These are phyloP conservation scores for Perca flavescens DNA, from an alignment of 2,113 vertebrate genomes.

Conservation along the genomic window DNA sequence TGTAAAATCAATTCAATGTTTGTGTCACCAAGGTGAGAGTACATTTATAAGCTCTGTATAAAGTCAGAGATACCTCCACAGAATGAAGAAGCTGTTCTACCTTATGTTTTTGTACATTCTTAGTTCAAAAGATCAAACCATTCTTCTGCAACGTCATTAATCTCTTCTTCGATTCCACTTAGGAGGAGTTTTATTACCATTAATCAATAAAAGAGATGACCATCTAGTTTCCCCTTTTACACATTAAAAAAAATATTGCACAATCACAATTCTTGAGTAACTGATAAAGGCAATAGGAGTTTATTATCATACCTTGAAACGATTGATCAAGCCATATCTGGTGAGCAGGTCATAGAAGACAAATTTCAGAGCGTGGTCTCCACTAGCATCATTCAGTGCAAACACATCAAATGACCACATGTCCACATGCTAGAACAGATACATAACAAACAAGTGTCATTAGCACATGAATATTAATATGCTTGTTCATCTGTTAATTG, in stretches of 20 bases:
- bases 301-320: constrained; percentile 90
- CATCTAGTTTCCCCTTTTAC: background rate
- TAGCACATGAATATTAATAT: background rate
- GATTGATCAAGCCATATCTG: constrained; percentile 94
- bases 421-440: constrained; percentile 89
- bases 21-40: too few relatives aligned
- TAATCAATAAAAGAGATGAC: background rate
- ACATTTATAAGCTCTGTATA: too few relatives aligned
- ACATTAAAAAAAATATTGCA: background rate
- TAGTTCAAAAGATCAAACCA: background rate
- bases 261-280: background rate
- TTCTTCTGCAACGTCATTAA: background rate
- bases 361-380: constrained; percentile 95
- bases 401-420: constrained; percentile 98
- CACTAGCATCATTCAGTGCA: constrained; percentile 93
- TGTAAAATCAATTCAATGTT: too few relatives aligned
- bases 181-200: too few relatives aligned
- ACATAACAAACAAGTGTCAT: constrained; percentile 20
- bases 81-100: too few relatives aligned
- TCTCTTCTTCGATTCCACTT: too few relatives aligned
- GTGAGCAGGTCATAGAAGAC: constrained; percentile 97
- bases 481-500: background rate
- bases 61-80: too few relatives aligned
- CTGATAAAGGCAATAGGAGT: background rate
- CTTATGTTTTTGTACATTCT: background rate